phyloP scores from a whole-genome alignment of 2,888 invertebrate genomes.

The Capitulum mitella region DNA sequence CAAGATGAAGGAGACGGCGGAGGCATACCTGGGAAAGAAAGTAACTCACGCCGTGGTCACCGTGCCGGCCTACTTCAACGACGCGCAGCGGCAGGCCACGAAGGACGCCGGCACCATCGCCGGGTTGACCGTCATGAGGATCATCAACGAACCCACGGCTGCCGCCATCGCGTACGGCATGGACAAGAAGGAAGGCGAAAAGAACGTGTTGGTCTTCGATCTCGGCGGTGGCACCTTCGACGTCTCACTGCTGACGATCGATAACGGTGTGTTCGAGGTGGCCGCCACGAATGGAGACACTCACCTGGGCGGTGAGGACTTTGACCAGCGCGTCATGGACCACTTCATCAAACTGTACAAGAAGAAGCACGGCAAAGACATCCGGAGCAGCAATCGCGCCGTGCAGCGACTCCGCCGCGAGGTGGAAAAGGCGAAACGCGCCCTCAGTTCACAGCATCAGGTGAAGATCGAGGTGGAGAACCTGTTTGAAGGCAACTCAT shows the following conservation, averaged over 20 bases:
- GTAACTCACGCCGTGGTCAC: conserved; percentile 82
- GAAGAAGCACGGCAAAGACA: conserved; percentile 97
- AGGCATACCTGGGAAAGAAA: conserved; percentile 90
- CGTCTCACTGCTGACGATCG: conserved; percentile 94
- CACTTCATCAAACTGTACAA: conserved; percentile 98
- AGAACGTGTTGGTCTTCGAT: conserved; percentile 97
- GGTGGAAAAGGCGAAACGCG: conserved; percentile 95
- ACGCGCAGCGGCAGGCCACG: conserved; percentile 97
- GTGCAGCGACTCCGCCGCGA: conserved; percentile 94
- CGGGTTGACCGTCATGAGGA: conserved; percentile 82
- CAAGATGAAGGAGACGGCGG: conserved; percentile 98
- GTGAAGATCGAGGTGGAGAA: conserved; percentile 98
- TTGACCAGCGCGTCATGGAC: conserved; percentile 96
- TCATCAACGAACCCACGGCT: conserved; percentile 96
- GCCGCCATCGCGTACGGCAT: conserved; percentile 95
- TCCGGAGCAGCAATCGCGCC: conserved; percentile 84
- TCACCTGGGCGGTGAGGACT: conserved; percentile 98
- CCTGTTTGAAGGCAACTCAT: conserved; percentile 95
- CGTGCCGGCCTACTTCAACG: conserved; percentile 98
- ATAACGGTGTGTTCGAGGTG: conserved; percentile 96
- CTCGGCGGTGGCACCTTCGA: conserved; percentile 99
- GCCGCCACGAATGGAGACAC: conserved; percentile 91
- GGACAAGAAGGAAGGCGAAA: conserved; percentile 94
- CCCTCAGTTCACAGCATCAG: conserved; percentile 88
- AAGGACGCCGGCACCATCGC: conserved; percentile 97